Conservation (phyloP, 2,888 invertebrate genomes). For the Scotopteryx bipunctaria region DNA sequence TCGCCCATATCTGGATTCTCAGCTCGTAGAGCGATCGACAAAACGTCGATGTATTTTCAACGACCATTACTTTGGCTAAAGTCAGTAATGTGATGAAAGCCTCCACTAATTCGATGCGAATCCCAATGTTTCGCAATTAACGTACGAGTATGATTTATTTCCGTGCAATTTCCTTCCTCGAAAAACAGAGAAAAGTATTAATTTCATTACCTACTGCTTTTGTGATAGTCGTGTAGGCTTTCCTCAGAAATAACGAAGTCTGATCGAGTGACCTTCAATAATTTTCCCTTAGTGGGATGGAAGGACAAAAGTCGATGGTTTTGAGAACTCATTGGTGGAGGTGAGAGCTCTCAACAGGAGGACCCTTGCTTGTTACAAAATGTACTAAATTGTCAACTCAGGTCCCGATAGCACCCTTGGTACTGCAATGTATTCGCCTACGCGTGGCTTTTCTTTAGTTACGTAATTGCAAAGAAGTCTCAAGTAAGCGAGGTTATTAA, state of each 20-base stretch:
- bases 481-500: no score
- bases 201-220: slow-evolving; percentile 17
- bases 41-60: slow-evolving; percentile 34
- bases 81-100: slow-evolving; percentile 45
- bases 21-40: slow-evolving; percentile 9
- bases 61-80: slow-evolving; percentile 43
- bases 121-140: slow-evolving; percentile 37
- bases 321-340: slow-evolving; percentile 56
- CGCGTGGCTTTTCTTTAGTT: slow-evolving; percentile 29
- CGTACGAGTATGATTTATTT: slow-evolving; percentile 38
- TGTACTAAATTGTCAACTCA: slow-evolving; percentile 73
- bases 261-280: slow-evolving; percentile 56
- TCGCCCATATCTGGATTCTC: slow-evolving; percentile 6
- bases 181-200: slow-evolving; percentile 19
- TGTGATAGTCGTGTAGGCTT: slow-evolving; percentile 28
- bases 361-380: slow-evolving; percentile 64
- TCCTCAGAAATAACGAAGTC: slow-evolving; percentile 48
- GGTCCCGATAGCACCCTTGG: slow-evolving; percentile 61
- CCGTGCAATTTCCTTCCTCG: slow-evolving; percentile 10
- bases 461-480: slow-evolving; percentile 28
- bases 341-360: slow-evolving; percentile 48
- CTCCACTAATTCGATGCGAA: slow-evolving; percentile 37
- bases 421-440: slow-evolving; percentile 48
- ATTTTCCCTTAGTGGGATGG: slow-evolving; percentile 57
- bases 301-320: slow-evolving; percentile 62